phyloP scores from a whole-genome alignment of 2,888 invertebrate genomes.

The Mythimna albipuncta region DNA sequence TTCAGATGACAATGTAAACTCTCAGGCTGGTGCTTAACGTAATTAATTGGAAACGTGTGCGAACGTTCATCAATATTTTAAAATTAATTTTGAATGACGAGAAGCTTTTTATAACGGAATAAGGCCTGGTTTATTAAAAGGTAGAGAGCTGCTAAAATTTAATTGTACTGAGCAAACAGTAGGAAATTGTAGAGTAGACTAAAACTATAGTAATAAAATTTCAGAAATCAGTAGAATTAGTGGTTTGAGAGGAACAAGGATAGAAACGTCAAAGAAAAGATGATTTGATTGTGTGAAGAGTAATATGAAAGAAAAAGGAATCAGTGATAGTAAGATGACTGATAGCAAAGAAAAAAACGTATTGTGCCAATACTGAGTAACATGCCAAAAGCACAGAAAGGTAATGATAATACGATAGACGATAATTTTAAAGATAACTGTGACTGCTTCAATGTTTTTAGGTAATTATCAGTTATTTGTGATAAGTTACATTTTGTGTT shows the following conservation, averaged over 20 bases:
- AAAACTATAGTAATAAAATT: not conserved
- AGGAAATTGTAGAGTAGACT: not conserved
- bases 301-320: too few species aligned
- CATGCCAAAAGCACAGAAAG: too few species aligned
- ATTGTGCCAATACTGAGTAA: too few species aligned
- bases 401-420: too few species aligned
- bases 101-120: constrained; percentile 21
- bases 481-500: not conserved
- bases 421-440: not conserved
- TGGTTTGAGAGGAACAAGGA: too few species aligned
- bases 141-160: constrained; percentile 1
- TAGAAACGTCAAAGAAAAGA: too few species aligned
- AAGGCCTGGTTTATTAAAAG: constrained; percentile 6
- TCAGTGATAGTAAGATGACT: too few species aligned
- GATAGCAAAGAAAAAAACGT: too few species aligned
- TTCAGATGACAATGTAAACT: constrained; percentile 48
- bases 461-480: not conserved
- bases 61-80: constrained; percentile 48
- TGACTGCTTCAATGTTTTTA: not conserved
- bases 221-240: not conserved
- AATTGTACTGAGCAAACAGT: not conserved
- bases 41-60: constrained; percentile 52
- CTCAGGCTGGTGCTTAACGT: constrained; percentile 36
- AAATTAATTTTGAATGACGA: constrained; percentile 46
- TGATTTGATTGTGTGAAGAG: too few species aligned